These are phyloP conservation scores for Myotis myotis DNA, from an alignment of 2,797 vertebrate species.

Conservation along the genomic window DNA sequence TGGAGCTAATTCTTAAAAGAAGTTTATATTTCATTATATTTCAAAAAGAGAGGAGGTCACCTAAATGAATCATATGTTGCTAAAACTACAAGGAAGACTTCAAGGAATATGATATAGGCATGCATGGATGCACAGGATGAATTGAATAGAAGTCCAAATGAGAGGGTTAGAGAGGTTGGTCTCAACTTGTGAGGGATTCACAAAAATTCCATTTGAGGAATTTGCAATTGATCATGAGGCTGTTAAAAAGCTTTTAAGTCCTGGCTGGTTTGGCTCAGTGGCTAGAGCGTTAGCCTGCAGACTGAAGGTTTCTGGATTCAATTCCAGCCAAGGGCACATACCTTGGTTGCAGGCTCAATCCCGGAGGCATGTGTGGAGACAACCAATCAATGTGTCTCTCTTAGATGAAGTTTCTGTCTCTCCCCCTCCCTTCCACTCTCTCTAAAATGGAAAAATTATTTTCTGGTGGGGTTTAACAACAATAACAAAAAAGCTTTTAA, in stretches of 20 bases:
- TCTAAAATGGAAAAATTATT: too few relatives aligned
- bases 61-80: neutral
- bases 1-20: neutral
- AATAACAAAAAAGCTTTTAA: neutral
- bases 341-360: too few relatives aligned
- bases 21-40: neutral
- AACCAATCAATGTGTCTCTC: too few relatives aligned
- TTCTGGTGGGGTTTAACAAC: too few relatives aligned
- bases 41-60: neutral
- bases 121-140: neutral
- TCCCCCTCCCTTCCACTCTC: too few relatives aligned
- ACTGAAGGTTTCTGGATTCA: too few relatives aligned
- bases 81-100: neutral
- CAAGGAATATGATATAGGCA: neutral
- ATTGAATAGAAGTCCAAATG: neutral
- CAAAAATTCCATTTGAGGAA: constrained; percentile 5
- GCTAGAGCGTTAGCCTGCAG: too few relatives aligned
- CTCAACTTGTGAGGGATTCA: neutral
- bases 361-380: too few relatives aligned
- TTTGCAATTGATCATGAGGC: neutral
- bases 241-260: constrained; percentile 17
- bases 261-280: too few relatives aligned
- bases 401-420: too few relatives aligned
- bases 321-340: too few relatives aligned
- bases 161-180: neutral